These are phyloP conservation scores for Oryzias sinensis DNA, from an alignment of 2,797 vertebrate genomes.

Conservation along the genomic window DNA sequence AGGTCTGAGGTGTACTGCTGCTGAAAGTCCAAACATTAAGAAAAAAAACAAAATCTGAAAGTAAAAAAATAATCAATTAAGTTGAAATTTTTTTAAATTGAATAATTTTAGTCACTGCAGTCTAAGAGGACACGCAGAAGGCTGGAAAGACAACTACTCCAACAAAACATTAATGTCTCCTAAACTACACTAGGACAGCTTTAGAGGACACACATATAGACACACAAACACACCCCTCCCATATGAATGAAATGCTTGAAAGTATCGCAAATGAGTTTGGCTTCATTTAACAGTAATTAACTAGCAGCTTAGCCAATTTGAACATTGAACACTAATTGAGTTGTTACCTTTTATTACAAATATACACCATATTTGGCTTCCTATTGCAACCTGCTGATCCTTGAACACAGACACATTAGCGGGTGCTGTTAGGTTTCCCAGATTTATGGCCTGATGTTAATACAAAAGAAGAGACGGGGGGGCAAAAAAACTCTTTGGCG, in stretches of 20 bases:
- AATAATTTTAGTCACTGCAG: too few relatives aligned
- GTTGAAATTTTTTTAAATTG: too few relatives aligned
- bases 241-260: conserved; percentile 29
- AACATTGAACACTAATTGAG: conserved; percentile 34
- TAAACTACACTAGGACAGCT: too few relatives aligned
- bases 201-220: conserved; percentile 22
- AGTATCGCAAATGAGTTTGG: conserved; percentile 30
- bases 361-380: conserved; percentile 35
- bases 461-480: conserved; percentile 72
- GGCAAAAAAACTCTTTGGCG: conserved; percentile 84
- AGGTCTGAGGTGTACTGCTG: conserved; percentile 60
- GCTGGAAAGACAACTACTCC: too few relatives aligned
- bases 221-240: conserved; percentile 13
- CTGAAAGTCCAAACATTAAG: conserved; percentile 35
- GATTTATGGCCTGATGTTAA: conserved; percentile 38
- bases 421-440: conserved; percentile 7
- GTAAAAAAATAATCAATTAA: neutral
- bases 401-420: neutral
- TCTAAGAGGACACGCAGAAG: too few relatives aligned
- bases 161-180: too few relatives aligned
- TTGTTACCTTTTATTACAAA: conserved; percentile 22
- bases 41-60: conserved; percentile 28
- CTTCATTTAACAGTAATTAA: conserved; percentile 20
- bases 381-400: conserved; percentile 36
- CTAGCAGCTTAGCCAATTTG: conserved; percentile 35